Conservation (phyloP, 2,797 vertebrate species). For the Dallia pectoralis region DNA sequence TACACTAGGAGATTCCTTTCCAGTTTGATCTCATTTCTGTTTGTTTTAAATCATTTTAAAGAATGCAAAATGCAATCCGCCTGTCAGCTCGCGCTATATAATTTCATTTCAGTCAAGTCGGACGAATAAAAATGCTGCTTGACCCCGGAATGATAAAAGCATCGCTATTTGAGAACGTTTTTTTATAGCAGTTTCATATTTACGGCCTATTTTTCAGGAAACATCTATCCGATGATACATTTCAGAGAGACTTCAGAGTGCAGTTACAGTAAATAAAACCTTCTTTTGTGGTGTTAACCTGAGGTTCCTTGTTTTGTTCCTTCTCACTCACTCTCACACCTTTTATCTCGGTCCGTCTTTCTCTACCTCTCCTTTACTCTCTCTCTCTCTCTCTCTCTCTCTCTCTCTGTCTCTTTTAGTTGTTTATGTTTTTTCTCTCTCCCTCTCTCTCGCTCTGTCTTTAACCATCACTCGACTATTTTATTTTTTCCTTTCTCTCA, state of each 20-base stretch:
- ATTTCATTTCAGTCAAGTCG: conserved; percentile 37
- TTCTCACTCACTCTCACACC: conserved; percentile 22
- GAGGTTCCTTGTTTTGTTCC: background rate
- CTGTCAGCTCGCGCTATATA: conserved; percentile 42
- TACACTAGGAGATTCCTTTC: conserved; percentile 63
- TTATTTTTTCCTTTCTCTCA: background rate
- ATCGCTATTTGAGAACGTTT: conserved; percentile 48
- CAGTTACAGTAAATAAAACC: conserved; percentile 32
- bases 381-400: too few relatives aligned
- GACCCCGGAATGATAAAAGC: conserved; percentile 31
- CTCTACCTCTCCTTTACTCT: background rate
- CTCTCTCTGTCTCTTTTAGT: too few relatives aligned
- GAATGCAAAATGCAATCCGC: conserved; percentile 57
- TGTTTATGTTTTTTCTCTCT: conserved; percentile 3
- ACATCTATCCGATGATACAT: conserved; percentile 51
- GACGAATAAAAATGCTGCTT: conserved; percentile 26
- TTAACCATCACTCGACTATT: too few relatives aligned
- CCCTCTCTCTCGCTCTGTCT: conserved; percentile 26
- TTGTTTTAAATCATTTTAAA: conserved; percentile 73
- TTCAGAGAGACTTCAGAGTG: conserved; percentile 53
- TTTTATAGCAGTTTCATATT: conserved; percentile 59
- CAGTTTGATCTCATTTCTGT: conserved; percentile 68
- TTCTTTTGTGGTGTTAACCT: conserved; percentile 19
- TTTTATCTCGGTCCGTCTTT: conserved; percentile 33
- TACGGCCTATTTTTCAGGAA: too few relatives aligned